Conservation (phyloP, 2,888 invertebrate species). For the Eubasilissa splendida region DNA sequence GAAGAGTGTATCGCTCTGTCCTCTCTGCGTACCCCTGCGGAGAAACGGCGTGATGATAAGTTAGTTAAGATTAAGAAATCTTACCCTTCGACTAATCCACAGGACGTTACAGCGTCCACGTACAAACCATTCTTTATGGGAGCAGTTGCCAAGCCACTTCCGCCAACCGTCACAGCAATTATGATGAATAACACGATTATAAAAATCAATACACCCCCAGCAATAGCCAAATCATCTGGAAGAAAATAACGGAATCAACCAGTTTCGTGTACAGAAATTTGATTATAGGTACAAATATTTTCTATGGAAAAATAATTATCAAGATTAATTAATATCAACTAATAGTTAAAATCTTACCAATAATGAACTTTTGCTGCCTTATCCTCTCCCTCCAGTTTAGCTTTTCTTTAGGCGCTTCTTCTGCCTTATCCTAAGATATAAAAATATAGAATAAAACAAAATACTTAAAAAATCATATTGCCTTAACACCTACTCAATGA, state of each 20-base stretch:
- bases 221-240: conserved; percentile 74
- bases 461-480: too few relatives aligned
- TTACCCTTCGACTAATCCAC: conserved; percentile 86
- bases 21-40: too few relatives aligned
- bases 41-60: too few relatives aligned
- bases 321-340: neutral
- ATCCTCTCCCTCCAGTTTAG: conserved; percentile 74
- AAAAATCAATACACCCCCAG: conserved; percentile 74
- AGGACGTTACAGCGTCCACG: conserved; percentile 81
- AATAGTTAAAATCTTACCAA: conserved; percentile 67
- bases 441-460: neutral
- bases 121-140: conserved; percentile 82
- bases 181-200: conserved; percentile 77
- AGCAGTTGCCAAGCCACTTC: conserved; percentile 71
- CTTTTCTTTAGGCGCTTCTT: conserved; percentile 67
- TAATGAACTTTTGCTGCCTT: conserved; percentile 78
- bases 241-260: conserved; percentile 1
- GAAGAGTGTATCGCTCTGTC: too few relatives aligned
- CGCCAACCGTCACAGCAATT: conserved; percentile 74
- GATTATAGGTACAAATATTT: too few relatives aligned
- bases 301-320: too few relatives aligned
- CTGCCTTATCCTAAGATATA: conserved; percentile 68
- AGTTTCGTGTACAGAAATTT: neutral
- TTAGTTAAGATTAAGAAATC: conserved; percentile 37
- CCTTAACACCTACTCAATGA: too few relatives aligned